phyloP scores from a whole-genome alignment of 2,888 invertebrate genomes.

The Rotaria sp. region DNA sequence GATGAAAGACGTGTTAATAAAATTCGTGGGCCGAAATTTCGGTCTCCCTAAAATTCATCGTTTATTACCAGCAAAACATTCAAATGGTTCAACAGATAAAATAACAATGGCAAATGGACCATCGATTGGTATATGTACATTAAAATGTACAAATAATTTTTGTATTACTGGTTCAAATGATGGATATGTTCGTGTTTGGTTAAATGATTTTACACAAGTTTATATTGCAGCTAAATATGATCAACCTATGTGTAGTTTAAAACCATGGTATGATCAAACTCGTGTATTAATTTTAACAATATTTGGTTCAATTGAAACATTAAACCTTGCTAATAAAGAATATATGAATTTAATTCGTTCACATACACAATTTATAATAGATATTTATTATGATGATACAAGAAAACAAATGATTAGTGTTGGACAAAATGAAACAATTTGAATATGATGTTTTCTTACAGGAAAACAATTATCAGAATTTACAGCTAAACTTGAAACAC shows the following conservation, averaged over 20 bases:
- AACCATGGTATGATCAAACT: constrained; percentile 49
- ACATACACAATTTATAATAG: neutral
- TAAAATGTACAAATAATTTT: constrained; percentile 52
- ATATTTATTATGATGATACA: constrained; percentile 27
- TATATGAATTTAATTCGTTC: neutral
- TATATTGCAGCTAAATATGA: constrained; percentile 48
- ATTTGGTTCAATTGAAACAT: neutral
- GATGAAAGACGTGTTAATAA: constrained; percentile 49
- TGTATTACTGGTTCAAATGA: constrained; percentile 55
- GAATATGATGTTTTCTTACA: constrained; percentile 53
- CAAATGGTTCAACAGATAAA: neutral
- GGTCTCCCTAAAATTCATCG: too few species aligned
- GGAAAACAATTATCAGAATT: constrained; percentile 48
- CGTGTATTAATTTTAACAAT: neutral
- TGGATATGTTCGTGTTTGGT: constrained; percentile 54
- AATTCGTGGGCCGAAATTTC: too few species aligned
- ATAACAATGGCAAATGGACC: constrained; percentile 7
- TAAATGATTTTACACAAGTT: constrained; percentile 49
- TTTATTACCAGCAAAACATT: constrained; percentile 46
- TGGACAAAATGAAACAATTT: constrained; percentile 48
- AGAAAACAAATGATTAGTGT: constrained; percentile 30
- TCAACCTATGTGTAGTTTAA: constrained; percentile 51
- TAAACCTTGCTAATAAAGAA: constrained; percentile 22
- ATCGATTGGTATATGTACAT: constrained; percentile 47
- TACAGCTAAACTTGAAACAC: constrained; percentile 51